Evolutionary conservation across 2,888 invertebrate species (phyloP), one percentile per base, ranked within the genome.

Genomic region (Drosophila vallismaia): DNA sequence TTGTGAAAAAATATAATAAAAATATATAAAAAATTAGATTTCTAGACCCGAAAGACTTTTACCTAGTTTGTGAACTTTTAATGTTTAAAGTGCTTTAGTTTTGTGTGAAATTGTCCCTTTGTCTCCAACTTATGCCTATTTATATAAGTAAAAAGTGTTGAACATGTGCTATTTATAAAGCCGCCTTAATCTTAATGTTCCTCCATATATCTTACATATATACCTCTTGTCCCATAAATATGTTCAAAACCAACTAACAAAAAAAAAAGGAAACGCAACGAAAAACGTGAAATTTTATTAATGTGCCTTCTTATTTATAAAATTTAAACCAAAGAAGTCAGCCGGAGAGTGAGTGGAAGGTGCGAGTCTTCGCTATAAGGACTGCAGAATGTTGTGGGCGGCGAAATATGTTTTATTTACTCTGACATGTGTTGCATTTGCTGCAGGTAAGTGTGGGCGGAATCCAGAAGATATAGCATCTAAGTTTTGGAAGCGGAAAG

Each of bases 171-270:
- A 80, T 80, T 80, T 81, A 64, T 80, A 80, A 81, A 63, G 64
- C 58, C 75, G 54, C 76, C 75, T 84, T 84, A 81, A 81, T 81
- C 80, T 71, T 67, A 80, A 83, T 80, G 63, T 67, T 44, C 46
- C 50, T 44, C 51, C 28, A 55, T 64, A 57, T 48, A 19, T 52
- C 38, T 40, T 50, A 51, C 63, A 63, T 80, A 60, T 84, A 75
- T 75, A 77, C 66, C 57, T 51, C 68, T 50, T 55, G 62, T 55
- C 58, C 63, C 68, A 68, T 56, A 72, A 53, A 70, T 33, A 71
- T 55, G 50, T 40, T 71, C 19, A 38, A 52, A 60, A 53, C 36
- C 44, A 29, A 69, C 46, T 62, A 69, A 64, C 57, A 68, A 74
- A 28, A 28, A 28, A 6, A 53, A 44, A 58, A 44, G 38, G 40